Base-by-base conservation (phyloP, 2,113 vertebrate genomes). In the Cromileptes altivelis region DNA sequence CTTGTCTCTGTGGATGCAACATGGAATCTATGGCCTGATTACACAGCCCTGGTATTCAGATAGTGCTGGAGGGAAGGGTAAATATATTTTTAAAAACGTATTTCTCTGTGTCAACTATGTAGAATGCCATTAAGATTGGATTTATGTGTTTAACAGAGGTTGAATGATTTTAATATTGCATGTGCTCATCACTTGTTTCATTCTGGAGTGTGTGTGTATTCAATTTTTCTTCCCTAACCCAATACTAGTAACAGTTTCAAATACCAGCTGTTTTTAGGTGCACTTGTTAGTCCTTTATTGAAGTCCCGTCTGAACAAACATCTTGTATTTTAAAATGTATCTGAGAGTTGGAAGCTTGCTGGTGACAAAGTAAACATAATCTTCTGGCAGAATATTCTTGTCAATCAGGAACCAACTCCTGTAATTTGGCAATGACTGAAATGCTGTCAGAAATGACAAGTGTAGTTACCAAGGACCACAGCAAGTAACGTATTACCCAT, bases 51-150 rank as follows among this genome's bases (percentile, higher is more conserved):
- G 85, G 78, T 86, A 85, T 87, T 89, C 91, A 92, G 90, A 92
- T 91, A 93, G 90, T 88, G 91, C 92, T 90, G 90, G 87, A 92
- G 91, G 92, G 84, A 91, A 91, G 85, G 94, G 95, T 95, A 93
- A 94, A 94, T 93, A 90, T 80, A 93, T 93, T 89, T 80, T n/a
- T 30, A 47, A 73, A 67, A 87, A 85, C 45, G 49, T 13, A 57
- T 62, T 78, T 65, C 58, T 80, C 23, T 47, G 33, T 71, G 55
- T 82, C 55, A 68, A 68, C 70, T 70, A 30, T 4, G 30, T 30
- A 53, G 23, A 60, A 78, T 14, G 14, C 30, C 9, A 15, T 67
- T 80, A 11, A 65, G 60, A 58, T 37, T 72, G 5, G 50, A 63
- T 62, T 64, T 50, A 67, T 72, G 68, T 84, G 21, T 82, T 62